Conservation (phyloP, 2,888 invertebrate species). For the Scaptomyza flava region DNA sequence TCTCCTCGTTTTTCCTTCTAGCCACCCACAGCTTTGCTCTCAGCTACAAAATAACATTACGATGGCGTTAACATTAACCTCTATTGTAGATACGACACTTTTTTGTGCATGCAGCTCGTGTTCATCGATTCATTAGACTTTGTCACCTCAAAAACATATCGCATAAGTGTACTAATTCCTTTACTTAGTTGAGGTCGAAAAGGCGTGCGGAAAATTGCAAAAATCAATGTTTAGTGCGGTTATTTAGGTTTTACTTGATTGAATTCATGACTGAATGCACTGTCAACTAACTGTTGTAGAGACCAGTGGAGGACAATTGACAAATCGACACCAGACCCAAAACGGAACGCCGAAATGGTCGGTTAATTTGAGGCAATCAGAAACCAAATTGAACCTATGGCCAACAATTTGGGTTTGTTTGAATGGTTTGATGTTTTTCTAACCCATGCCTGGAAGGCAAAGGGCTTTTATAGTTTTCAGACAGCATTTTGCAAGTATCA, state of each 20-base stretch:
- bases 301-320: constrained; percentile 65
- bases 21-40: background rate
- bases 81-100: no score
- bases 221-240: constrained; percentile 71
- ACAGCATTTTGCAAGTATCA: constrained; percentile 54
- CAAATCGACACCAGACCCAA: constrained; percentile 53
- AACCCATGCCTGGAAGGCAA: constrained; percentile 18
- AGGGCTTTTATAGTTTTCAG: constrained; percentile 45
- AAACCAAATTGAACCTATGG: constrained; percentile 61
- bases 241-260: constrained; percentile 65
- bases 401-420: constrained; percentile 23
- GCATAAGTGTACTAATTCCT: constrained; percentile 35
- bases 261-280: constrained; percentile 71
- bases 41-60: no score
- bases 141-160: constrained; percentile 59
- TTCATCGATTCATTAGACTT: no score
- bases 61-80: no score
- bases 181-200: constrained; percentile 38
- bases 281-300: constrained; percentile 8
- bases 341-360: constrained; percentile 48
- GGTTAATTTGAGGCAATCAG: constrained; percentile 76
- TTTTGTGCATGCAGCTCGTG: no score
- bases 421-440: constrained; percentile 15
- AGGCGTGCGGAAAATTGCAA: constrained; percentile 67
- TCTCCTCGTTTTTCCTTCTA: background rate